Evolutionary conservation across 2,888 invertebrate genomes (phyloP).

Genomic region (Lasioglossum morio): DNA sequence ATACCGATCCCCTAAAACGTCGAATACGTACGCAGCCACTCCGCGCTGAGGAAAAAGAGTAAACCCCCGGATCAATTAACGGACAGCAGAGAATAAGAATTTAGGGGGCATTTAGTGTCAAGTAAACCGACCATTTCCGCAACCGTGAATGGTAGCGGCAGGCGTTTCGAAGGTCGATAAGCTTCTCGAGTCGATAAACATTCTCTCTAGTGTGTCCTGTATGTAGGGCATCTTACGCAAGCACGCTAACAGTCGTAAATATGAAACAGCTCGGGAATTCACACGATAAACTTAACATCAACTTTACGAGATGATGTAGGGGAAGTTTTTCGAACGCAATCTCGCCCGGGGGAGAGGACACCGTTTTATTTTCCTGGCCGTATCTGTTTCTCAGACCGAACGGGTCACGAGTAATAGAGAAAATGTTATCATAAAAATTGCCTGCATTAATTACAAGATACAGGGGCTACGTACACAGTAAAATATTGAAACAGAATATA

Average conservation of each 20-base stretch:
- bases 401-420: not conserved
- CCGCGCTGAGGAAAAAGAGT: not conserved
- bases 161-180: not conserved
- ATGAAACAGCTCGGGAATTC: constrained; percentile 9
- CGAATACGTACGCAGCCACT: not conserved
- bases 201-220: not conserved
- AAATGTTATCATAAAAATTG: not conserved
- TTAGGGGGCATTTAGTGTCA: not conserved
- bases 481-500: no score
- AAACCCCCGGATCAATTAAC: not conserved
- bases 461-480: no score
- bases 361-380: not conserved
- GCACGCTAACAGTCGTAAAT: not conserved
- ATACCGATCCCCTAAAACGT: not conserved
- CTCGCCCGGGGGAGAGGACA: not conserved
- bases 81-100: not conserved
- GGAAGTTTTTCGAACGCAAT: not conserved
- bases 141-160: not conserved
- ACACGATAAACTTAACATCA: constrained; percentile 7
- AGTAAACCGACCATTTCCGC: not conserved
- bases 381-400: not conserved
- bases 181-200: not conserved
- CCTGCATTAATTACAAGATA: no score
- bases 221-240: not conserved
- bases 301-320: not conserved